phyloP scores from a whole-genome alignment of 2,888 invertebrate genomes.

The Myopa testacea region DNA sequence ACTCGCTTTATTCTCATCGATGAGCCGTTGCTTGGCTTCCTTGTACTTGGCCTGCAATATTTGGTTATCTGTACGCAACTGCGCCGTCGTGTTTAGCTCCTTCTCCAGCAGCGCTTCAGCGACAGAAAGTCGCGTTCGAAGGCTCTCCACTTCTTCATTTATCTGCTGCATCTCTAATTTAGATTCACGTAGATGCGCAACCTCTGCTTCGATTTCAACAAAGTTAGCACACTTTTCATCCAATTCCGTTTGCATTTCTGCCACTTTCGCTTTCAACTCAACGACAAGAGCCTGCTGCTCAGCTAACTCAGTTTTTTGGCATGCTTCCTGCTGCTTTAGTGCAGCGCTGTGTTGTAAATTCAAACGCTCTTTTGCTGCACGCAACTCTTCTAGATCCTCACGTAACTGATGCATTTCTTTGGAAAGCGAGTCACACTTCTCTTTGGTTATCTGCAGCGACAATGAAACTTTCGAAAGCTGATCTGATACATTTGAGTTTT shows the following conservation, averaged over 20 bases:
- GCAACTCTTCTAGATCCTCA: slow-evolving; percentile 44
- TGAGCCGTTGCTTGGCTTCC: slow-evolving; percentile 56
- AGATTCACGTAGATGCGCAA: slow-evolving; percentile 37
- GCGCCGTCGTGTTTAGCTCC: slow-evolving; percentile 48
- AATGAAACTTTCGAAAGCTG: slow-evolving; percentile 51
- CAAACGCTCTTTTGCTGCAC: slow-evolving; percentile 47
- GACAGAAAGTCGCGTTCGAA: slow-evolving; percentile 45
- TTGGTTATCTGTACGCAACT: slow-evolving; percentile 58
- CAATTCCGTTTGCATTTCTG: slow-evolving; percentile 46
- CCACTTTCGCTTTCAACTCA: slow-evolving; percentile 48
- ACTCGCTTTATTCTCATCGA: slow-evolving; percentile 50
- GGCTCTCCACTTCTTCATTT: slow-evolving; percentile 41
- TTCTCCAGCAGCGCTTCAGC: slow-evolving; percentile 48
- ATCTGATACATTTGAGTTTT: slow-evolving; percentile 49
- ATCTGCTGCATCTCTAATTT: slow-evolving; percentile 19
- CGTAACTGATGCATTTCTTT: slow-evolving; percentile 50
- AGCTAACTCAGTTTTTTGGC: slow-evolving; percentile 45
- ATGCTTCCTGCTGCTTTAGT: slow-evolving; percentile 48
- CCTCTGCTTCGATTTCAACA: slow-evolving; percentile 43
- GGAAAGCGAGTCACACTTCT: slow-evolving; percentile 45
- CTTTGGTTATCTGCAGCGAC: slow-evolving; percentile 47
- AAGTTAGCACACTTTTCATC: slow-evolving; percentile 42
- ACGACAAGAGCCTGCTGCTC: slow-evolving; percentile 45
- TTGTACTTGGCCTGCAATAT: slow-evolving; percentile 65
- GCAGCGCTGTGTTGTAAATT: slow-evolving; percentile 49